Evolutionary conservation across 2,888 invertebrate species (phyloP).

Genomic region (Listrodromus nycthemerus): DNA sequence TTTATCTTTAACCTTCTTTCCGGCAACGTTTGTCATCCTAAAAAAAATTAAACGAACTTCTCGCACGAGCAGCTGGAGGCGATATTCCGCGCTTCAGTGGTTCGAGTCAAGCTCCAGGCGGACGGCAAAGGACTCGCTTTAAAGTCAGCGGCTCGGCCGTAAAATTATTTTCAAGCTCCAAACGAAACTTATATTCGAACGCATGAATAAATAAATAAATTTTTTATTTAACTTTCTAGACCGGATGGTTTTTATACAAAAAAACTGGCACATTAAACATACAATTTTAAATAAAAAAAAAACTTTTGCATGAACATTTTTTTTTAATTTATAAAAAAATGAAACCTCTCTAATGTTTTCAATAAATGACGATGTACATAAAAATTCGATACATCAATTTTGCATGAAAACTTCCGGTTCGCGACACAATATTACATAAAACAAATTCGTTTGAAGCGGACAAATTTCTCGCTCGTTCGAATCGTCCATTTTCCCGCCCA

Average conservation of each 20-base stretch:
- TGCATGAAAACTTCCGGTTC: too few species aligned
- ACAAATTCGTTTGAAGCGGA: too few species aligned
- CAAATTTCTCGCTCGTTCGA: not conserved
- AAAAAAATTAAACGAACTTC: not conserved
- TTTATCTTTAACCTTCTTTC: not conserved
- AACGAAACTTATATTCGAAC: too few species aligned
- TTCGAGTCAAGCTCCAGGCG: constrained; percentile 46
- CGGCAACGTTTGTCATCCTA: not conserved
- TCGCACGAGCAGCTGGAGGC: constrained; percentile 11
- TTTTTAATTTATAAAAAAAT: too few species aligned
- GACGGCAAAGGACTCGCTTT: constrained; percentile 19
- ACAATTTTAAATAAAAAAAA: too few species aligned
- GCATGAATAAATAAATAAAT: too few species aligned
- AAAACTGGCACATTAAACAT: too few species aligned
- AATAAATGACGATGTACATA: not conserved
- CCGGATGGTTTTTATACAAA: too few species aligned
- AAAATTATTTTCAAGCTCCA: too few species aligned
- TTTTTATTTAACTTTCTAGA: too few species aligned
- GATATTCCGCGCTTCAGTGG: constrained; percentile 36
- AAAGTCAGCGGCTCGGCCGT: too few species aligned
- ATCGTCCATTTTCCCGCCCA: not conserved
- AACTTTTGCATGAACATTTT: not conserved
- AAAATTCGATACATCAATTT: too few species aligned
- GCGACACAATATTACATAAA: not conserved
- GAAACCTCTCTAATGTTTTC: not conserved